phyloP scores from a whole-genome alignment of 2,113 vertebrate species.

The Phaethon lepturus region DNA sequence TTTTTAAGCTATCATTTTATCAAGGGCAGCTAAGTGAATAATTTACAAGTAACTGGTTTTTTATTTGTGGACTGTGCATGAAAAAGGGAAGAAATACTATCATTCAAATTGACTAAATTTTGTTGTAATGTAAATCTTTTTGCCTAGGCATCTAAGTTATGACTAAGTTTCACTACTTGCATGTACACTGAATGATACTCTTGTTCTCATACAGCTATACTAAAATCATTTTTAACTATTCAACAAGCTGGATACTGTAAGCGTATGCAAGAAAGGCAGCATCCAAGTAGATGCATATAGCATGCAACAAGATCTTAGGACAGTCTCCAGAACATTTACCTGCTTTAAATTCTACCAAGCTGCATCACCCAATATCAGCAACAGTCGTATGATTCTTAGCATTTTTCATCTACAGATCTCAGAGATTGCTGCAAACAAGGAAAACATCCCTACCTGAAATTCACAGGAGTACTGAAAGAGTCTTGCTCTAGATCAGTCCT shows the following conservation, averaged over 20 bases:
- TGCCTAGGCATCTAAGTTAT: not conserved
- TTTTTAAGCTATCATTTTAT: slow-evolving; percentile 6
- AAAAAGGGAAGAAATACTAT: not conserved
- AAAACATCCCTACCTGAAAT: not conserved
- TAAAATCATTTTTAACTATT: not conserved
- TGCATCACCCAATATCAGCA: not conserved
- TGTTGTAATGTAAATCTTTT: not conserved
- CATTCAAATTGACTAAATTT: not conserved
- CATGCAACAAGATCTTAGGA: not conserved
- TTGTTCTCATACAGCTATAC: not conserved
- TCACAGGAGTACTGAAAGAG: not conserved
- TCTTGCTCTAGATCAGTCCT: not conserved
- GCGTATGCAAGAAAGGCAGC: not conserved
- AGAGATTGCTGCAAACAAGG: not conserved
- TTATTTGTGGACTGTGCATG: not conserved
- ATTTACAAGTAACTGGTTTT: not conserved
- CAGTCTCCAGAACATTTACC: not conserved
- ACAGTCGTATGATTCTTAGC: not conserved
- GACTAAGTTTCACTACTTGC: not conserved
- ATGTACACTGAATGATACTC: not conserved
- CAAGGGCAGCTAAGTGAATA: slow-evolving; percentile 26
- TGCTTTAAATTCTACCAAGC: not conserved
- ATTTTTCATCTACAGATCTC: not conserved
- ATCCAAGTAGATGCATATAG: not conserved
- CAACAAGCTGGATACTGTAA: not conserved